These are phyloP conservation scores for Brachylomia viminalis DNA, from an alignment of 2,888 invertebrate species.

Conservation along the genomic window DNA sequence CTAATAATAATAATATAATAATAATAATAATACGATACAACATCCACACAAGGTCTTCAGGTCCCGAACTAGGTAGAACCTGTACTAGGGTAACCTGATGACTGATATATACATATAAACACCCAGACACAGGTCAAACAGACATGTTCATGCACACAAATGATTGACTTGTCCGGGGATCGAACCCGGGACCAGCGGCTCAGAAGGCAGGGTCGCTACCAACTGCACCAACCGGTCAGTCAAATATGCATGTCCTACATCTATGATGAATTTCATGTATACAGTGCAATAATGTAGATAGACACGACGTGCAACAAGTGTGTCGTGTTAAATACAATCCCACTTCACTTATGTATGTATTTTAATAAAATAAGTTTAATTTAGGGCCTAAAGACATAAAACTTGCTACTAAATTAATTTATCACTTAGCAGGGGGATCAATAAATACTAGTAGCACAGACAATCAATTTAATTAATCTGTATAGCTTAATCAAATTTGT, in stretches of 20 bases:
- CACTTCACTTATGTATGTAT: constrained; percentile 7
- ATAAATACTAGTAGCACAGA: constrained; percentile 36
- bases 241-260: constrained; percentile 28
- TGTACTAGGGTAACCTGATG: no score
- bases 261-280: constrained; percentile 38
- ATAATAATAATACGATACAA: no score
- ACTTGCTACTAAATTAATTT: constrained; percentile 26
- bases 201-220: no score
- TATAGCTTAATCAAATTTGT: background rate
- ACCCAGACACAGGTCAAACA: no score
- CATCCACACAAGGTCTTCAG: no score
- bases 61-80: no score
- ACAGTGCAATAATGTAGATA: constrained; percentile 27
- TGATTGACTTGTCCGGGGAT: no score
- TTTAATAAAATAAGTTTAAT: constrained; percentile 1
- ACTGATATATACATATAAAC: no score
- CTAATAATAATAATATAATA: no score
- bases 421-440: constrained; percentile 35
- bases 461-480: constrained; percentile 21
- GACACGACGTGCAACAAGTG: constrained; percentile 10
- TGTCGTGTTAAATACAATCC: constrained; percentile 22
- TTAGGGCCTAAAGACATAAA: constrained; percentile 10
- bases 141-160: no score
- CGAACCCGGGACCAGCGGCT: no score
- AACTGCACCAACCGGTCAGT: no score